Evolutionary conservation across 2,113 vertebrate species (phyloP).

Genomic region (Orientallactaga bullata): DNA sequence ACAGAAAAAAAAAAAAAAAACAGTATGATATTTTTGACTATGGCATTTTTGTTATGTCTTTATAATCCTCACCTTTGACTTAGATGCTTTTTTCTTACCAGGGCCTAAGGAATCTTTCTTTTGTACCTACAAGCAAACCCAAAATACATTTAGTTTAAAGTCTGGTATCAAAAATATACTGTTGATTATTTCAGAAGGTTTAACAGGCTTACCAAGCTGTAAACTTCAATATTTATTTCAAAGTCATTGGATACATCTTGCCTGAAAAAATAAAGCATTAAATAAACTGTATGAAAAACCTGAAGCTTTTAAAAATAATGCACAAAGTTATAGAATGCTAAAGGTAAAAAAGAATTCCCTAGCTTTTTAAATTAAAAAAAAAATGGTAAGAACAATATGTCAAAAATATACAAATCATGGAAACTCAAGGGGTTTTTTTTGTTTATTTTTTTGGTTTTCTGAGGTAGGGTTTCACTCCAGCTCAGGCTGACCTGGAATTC

Average conservation of each 20-base stretch:
- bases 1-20: constrained; percentile 25
- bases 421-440: constrained; percentile 16
- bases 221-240: constrained; percentile 94
- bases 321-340: not conserved
- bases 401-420: not conserved
- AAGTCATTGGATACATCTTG: constrained; percentile 94
- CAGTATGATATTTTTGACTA: not conserved
- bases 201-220: constrained; percentile 93
- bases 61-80: constrained; percentile 93
- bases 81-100: constrained; percentile 96
- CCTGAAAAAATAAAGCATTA: constrained; percentile 85
- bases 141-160: constrained; percentile 46
- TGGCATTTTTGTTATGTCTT: not conserved
- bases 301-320: constrained; percentile 51
- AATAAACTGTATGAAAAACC: not conserved
- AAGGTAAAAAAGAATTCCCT: constrained; percentile 42
- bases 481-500: too few relatives aligned
- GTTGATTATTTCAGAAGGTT: constrained; percentile 44
- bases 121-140: constrained; percentile 90
- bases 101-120: constrained; percentile 87
- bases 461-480: too few relatives aligned
- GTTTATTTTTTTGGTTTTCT: too few relatives aligned
- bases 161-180: constrained; percentile 20
- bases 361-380: constrained; percentile 34
- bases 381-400: not conserved